phyloP scores from a whole-genome alignment of 2,797 vertebrate genomes.

The Okamejei kenojei region DNA sequence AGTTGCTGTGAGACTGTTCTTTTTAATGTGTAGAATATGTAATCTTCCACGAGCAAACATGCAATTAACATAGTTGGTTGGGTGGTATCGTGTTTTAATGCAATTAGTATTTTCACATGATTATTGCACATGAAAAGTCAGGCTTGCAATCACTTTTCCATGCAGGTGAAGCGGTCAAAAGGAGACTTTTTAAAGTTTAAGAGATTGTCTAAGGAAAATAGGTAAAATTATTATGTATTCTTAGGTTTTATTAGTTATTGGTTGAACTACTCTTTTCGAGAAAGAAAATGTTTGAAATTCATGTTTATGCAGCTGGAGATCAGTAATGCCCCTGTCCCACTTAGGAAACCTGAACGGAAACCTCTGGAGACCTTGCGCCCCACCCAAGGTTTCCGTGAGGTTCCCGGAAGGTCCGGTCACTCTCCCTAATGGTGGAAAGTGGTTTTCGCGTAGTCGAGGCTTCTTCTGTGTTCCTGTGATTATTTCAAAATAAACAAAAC shows the following conservation, averaged over 20 bases:
- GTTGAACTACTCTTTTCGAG: background rate
- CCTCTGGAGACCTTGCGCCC: no score
- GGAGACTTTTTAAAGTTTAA: background rate
- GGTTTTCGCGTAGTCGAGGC: no score
- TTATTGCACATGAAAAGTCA: conserved; percentile 39
- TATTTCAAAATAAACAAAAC: no score
- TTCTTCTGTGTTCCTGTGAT: no score
- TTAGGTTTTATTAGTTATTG: background rate
- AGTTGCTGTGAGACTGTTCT: background rate
- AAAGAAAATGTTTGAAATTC: background rate
- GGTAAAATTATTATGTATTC: background rate
- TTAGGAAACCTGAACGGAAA: no score
- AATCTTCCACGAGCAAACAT: conserved; percentile 43
- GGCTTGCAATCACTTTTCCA: background rate
- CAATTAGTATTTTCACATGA: conserved; percentile 46
- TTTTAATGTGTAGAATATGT: background rate
- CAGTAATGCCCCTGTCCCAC: no score
- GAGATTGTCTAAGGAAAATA: background rate
- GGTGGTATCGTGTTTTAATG: conserved; percentile 47
- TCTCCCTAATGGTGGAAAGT: no score
- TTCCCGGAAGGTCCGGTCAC: no score
- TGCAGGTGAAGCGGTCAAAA: background rate
- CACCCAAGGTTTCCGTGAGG: no score
- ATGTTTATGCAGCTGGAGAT: background rate
- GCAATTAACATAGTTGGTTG: conserved; percentile 46